Conservation (phyloP, 2,888 invertebrate genomes). For the Adela reaumurella region DNA sequence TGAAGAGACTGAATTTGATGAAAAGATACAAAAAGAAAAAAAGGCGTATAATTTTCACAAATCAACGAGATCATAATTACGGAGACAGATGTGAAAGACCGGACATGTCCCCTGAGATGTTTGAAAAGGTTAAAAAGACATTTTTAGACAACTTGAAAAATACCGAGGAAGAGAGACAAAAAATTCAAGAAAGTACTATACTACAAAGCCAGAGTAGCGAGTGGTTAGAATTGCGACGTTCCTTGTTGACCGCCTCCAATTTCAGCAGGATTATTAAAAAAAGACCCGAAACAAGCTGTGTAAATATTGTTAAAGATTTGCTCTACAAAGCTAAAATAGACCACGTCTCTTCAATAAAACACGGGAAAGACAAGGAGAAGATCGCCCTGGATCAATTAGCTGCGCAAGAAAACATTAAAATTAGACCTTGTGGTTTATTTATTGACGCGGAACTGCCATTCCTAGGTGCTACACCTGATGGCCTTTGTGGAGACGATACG, state of each 20-base stretch:
- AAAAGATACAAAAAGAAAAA: too few species aligned
- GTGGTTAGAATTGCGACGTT: too few species aligned
- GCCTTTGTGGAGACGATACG: conserved; percentile 2
- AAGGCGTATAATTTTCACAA: too few species aligned
- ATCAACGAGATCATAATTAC: too few species aligned
- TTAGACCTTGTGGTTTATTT: conserved; percentile 8
- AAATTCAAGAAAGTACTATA: too few species aligned
- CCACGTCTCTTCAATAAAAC: conserved; percentile 8
- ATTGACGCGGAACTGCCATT: conserved; percentile 8
- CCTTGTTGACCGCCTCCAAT: conserved; percentile 5
- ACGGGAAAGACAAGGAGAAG: conserved; percentile 8
- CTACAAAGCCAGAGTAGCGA: too few species aligned
- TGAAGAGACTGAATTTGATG: too few species aligned
- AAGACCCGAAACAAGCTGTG: conserved; percentile 5
- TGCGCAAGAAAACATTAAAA: conserved; percentile 4
- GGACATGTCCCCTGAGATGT: too few species aligned
- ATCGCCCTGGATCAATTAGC: conserved; percentile 7
- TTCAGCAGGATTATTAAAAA: conserved; percentile 7
- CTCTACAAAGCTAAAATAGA: conserved; percentile 4
- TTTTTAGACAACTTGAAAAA: too few species aligned
- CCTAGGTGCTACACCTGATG: conserved; percentile 10
- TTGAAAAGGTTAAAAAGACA: too few species aligned
- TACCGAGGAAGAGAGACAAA: too few species aligned
- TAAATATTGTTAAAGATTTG: conserved; percentile 6
- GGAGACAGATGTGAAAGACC: too few species aligned